phyloP scores from a whole-genome alignment of 2,797 vertebrate genomes.

The Graptemys geographica region DNA sequence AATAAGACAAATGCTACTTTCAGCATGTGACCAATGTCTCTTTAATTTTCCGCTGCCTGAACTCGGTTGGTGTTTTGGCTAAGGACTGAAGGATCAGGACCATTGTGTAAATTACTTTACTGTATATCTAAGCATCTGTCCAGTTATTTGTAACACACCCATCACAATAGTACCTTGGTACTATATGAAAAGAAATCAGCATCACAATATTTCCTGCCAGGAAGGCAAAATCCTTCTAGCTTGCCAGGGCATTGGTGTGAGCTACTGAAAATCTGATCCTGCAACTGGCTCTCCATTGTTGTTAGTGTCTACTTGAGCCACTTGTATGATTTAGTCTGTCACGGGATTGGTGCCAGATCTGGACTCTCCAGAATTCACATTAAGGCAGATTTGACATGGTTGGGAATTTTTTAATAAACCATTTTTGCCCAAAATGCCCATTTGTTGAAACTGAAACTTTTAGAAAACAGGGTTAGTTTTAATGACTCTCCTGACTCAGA shows the following conservation, averaged over 20 bases:
- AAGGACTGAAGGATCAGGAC: neutral
- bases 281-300: neutral
- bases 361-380: neutral
- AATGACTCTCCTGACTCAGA: neutral
- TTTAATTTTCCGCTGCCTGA: neutral
- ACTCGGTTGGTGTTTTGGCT: neutral
- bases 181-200: slow-evolving; percentile 16
- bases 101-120: neutral
- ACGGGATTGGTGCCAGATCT: neutral
- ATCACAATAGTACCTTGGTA: neutral
- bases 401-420: neutral
- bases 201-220: neutral
- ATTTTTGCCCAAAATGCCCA: neutral
- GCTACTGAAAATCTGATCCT: neutral
- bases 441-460: neutral
- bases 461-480: neutral
- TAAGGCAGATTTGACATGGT: slow-evolving; percentile 19
- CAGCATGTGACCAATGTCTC: neutral
- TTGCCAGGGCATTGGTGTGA: neutral
- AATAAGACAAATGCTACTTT: neutral
- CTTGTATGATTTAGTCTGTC: neutral
- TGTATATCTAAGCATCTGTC: neutral
- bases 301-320: neutral
- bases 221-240: neutral
- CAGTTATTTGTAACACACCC: neutral